Evolutionary conservation across 1,140 invertebrate genomes (phyloP).

Genomic region (Neotoxoptera formosana): DNA sequence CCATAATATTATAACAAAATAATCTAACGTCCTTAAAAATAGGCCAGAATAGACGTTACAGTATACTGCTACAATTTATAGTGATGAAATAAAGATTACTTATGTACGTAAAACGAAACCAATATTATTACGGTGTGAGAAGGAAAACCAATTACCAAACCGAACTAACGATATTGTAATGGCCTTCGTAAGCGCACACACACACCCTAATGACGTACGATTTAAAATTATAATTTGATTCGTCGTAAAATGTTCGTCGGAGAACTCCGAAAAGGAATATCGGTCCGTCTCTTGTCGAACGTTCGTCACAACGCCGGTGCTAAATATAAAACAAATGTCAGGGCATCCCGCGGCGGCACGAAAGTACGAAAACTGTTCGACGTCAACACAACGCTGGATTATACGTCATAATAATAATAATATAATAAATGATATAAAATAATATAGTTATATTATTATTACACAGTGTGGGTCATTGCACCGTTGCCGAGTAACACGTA

Average conservation of each 20-base stretch:
- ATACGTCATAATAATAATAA: too few relatives aligned
- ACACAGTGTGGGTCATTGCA: background rate
- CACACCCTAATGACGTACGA: background rate
- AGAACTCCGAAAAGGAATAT: too few relatives aligned
- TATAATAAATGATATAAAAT: background rate
- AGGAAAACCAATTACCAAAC: background rate
- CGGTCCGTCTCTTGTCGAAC: background rate
- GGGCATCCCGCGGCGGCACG: background rate
- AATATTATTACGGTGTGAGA: background rate
- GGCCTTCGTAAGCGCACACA: background rate
- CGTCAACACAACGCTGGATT: background rate
- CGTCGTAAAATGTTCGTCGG: background rate
- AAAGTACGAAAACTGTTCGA: background rate
- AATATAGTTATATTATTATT: too few relatives aligned
- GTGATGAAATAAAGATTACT: slow-evolving; percentile 24
- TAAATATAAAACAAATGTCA: slow-evolving; percentile 28
- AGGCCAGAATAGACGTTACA: background rate
- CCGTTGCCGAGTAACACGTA: background rate
- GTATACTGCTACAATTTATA: background rate
- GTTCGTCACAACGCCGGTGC: background rate
- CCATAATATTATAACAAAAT: background rate
- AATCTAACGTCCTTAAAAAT: background rate
- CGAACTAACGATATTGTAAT: background rate
- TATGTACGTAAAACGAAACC: background rate
- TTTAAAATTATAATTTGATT: slow-evolving; percentile 12